These are phyloP conservation scores for Machimus rusticus DNA, from an alignment of 2,888 invertebrate species.

Conservation along the genomic window DNA sequence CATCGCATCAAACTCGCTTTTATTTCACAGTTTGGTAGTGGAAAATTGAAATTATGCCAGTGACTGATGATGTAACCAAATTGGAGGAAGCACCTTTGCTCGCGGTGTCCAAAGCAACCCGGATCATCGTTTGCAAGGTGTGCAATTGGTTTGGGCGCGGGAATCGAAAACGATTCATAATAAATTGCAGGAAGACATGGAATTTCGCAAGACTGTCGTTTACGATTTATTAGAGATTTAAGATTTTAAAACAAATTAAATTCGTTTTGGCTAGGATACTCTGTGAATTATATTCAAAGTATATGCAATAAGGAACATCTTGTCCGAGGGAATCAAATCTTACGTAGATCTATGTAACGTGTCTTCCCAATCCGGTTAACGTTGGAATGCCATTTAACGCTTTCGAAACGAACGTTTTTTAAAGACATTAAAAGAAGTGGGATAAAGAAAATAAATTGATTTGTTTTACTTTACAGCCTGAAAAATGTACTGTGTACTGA, in stretches of 20 bases:
- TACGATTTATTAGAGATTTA: not conserved
- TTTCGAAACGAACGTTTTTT: no score
- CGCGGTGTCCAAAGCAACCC: not conserved
- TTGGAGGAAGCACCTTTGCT: not conserved
- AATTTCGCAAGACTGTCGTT: not conserved
- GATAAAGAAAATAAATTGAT: no score
- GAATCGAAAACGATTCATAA: not conserved
- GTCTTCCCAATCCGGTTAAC: no score
- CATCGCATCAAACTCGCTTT: not conserved
- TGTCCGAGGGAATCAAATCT: no score
- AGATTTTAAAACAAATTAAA: not conserved
- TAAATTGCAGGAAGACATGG: not conserved
- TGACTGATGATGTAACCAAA: not conserved
- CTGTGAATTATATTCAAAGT: no score
- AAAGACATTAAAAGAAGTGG: no score
- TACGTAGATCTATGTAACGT: no score
- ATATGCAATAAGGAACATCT: no score
- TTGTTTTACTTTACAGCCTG: no score
- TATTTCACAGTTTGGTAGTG: not conserved
- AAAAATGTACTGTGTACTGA: no score
- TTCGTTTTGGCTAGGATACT: no score
- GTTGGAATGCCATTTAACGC: no score
- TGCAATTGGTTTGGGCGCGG: not conserved
- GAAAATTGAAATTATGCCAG: constrained; percentile 11
- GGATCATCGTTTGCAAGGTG: not conserved